These are phyloP conservation scores for Drymodes brunneopygia DNA, from an alignment of 2,113 vertebrate species.

Conservation along the genomic window DNA sequence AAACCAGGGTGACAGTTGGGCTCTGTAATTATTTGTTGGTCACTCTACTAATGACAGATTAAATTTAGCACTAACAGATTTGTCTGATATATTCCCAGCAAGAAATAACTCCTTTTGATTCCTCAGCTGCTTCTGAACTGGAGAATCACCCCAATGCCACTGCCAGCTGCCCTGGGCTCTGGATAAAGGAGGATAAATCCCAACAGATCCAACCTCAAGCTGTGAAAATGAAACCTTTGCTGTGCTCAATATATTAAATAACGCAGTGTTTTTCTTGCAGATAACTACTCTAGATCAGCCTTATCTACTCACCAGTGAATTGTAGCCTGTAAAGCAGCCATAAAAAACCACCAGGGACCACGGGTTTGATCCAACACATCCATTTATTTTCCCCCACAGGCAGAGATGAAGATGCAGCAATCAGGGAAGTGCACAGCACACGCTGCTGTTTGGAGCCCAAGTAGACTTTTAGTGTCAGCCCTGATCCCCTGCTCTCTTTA, in stretches of 20 bases:
- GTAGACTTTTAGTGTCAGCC: neutral
- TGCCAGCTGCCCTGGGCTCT: neutral
- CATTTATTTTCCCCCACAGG: conserved; percentile 25
- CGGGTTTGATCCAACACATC: neutral
- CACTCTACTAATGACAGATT: neutral
- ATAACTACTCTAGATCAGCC: neutral
- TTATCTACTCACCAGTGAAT: conserved; percentile 3
- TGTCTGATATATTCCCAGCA: neutral
- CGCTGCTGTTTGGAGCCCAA: conserved; percentile 42
- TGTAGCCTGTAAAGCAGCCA: neutral
- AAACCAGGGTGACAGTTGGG: too few relatives aligned
- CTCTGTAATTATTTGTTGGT: neutral
- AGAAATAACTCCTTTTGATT: neutral
- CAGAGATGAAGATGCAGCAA: conserved; percentile 18
- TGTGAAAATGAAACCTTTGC: neutral
- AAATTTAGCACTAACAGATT: neutral
- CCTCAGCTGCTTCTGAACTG: neutral
- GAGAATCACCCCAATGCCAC: neutral
- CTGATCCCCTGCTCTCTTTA: neutral
- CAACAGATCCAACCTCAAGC: neutral
- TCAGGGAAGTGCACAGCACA: neutral
- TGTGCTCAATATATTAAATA: neutral
- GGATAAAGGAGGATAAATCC: neutral
- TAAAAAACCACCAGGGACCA: neutral
- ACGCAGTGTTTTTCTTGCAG: neutral